Evolutionary conservation across 2,113 vertebrate species (phyloP), one percentile per base, ranked within the genome.

Genomic region (Orientallactaga bullata): DNA sequence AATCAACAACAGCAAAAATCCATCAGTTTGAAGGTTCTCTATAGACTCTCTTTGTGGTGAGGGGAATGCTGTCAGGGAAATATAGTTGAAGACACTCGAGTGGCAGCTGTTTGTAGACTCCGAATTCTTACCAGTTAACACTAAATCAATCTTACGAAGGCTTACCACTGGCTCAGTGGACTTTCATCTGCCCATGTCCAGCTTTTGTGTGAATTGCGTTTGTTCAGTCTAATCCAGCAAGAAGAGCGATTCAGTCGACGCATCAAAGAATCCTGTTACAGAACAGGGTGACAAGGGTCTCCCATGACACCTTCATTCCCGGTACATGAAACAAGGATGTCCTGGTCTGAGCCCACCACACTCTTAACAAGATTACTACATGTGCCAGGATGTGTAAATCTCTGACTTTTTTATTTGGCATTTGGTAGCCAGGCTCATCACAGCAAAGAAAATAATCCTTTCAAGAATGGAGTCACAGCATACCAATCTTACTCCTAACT

Each of bases 161-260:
- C 87, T 94, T 86, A 96, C 93, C 90, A 77, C 13, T 89, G 18
- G 8, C 21, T 12, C 4, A 83, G 89, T 30, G 0, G 6, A 60
- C 13, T 24, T 82, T 80, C 91, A 86, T 95, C 39, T 20, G 65
- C 35, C 95, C 95, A 94, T 8, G n/a, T 74, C 93, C 95, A 96
- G 35, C 1, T 7, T n/a, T 6, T 23, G 1, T 13, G 51, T 68
- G 2, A 26, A n/a, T 37, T 84, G 9, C 2, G 23, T 39, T 79
- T 95, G 51, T 23, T 90, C 66, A 97, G 28, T 83, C 92, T 95
- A 86, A 96, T 88, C 89, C 96, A 97, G 18, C 80, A 95, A 1
- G 76, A 58, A 78, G 81, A 90, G 1, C 5, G 2, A 15, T 23
- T 30, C 51, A 95, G 24, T 55, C 7, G 35, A 2, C 17, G 3